Evolutionary conservation across 2,113 vertebrate species (phyloP), one percentile per base, ranked within the genome.

Genomic region (Myocastor coypus): DNA sequence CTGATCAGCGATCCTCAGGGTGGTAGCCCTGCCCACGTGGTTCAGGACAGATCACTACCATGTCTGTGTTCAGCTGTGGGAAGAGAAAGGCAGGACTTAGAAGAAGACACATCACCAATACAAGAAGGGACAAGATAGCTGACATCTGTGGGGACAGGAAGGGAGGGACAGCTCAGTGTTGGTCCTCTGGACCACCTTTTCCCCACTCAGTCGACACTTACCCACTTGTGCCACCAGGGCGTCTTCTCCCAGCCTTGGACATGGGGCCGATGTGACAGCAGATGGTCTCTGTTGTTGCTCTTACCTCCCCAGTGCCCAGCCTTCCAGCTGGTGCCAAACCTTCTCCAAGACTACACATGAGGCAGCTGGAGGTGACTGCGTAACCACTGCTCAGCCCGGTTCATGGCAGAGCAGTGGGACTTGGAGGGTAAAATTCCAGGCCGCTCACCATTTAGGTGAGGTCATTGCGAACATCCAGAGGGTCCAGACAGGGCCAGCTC

Each of bases 351-450:
- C 64, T 16, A 9, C 7, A 40, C 0, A 4, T 5, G 40, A 34
- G 42, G 7, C 13, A 14, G 28, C 20, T 12, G 34, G 63, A 32
- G 16, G 14, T 7, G 34, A 88, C 14, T 4, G 16, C 0, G 0
- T 64, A 19, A 2, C 12, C 16, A 26, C 52, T 55, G 28, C 57
- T 61, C n/a, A 30, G 50, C 1, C 5, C 0, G 1, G 32, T 19
- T 3, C 10, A 26, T 3, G 20, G 63, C 0, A 11, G 4, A 57
- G 34, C n/a, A 8, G 0, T 50, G 50, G 10, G 8, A 1, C 0
- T 13, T n/a, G 32, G 28, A 37, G 32, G 71, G 55, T 14, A 14
- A 30, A 13, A 40, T 1, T 3, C 17, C 5, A 26, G 52, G n/a
- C 68, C 50, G 20, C 28, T 71, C 14, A 4, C 3, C 71, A 40